These are phyloP conservation scores for Drosophila niveifrons DNA, from an alignment of 2,888 invertebrate species.

Conservation along the genomic window DNA sequence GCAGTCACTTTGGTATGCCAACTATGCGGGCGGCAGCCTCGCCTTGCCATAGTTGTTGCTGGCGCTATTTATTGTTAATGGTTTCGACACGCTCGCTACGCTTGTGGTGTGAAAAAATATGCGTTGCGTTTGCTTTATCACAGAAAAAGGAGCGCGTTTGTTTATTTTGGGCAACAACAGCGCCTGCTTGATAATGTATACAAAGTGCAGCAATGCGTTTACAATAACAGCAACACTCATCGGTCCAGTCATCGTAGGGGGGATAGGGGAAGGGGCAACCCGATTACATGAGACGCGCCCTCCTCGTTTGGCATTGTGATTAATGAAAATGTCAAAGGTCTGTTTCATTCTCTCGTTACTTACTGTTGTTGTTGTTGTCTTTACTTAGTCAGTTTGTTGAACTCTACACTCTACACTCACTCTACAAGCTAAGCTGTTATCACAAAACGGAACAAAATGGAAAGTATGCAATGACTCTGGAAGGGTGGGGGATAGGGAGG, in stretches of 20 bases:
- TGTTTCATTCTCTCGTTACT: slow-evolving; percentile 2
- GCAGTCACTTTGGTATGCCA: slow-evolving; percentile 74
- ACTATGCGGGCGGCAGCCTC: slow-evolving; percentile 69
- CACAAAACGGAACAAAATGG: slow-evolving; percentile 71
- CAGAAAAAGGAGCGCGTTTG: slow-evolving; percentile 53
- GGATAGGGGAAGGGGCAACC: slow-evolving; percentile 17
- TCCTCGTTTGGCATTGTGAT: slow-evolving; percentile 59
- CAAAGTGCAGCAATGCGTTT: slow-evolving; percentile 68
- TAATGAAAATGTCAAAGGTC: slow-evolving; percentile 81
- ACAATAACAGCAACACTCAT: slow-evolving; percentile 51
- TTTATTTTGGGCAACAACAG: slow-evolving; percentile 66
- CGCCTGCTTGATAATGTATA: slow-evolving; percentile 63
- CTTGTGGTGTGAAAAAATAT: slow-evolving; percentile 76
- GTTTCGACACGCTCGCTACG: slow-evolving; percentile 59
- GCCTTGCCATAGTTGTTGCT: slow-evolving; percentile 41
- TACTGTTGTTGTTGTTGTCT: neutral
- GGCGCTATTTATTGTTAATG: slow-evolving; percentile 67
- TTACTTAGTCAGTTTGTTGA: slow-evolving; percentile 70
- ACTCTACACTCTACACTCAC: slow-evolving; percentile 41
- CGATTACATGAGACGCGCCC: slow-evolving; percentile 44
- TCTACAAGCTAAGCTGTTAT: slow-evolving; percentile 48
- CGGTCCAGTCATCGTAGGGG: slow-evolving; percentile 8
- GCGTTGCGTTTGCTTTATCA: slow-evolving; percentile 78
- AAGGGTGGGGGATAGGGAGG: neutral
- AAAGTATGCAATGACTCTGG: slow-evolving; percentile 47